Percentiles rank a stretch among this genome's conserved stretches.
These are phyloP conservation scores for Gryon sp. DNA, from an alignment of 1,140 invertebrate genomes.

Conservation along the genomic window DNA sequence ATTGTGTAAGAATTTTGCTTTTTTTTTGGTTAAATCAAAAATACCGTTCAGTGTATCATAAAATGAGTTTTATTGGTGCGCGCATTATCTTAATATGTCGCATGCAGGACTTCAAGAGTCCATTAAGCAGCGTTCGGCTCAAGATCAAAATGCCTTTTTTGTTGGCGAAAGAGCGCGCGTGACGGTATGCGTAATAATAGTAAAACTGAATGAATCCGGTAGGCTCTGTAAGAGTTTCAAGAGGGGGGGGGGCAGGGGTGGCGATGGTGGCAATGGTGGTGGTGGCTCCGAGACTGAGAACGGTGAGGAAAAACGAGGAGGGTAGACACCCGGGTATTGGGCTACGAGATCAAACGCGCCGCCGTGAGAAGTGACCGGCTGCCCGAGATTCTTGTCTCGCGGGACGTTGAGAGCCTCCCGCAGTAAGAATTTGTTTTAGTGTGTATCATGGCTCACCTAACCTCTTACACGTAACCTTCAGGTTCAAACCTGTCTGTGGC, in stretches of 20 bases:
- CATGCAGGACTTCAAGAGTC: slow-evolving; percentile 47
- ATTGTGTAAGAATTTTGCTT: slow-evolving; percentile 12
- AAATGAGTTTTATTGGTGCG: slow-evolving; percentile 52
- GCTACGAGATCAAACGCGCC: slow-evolving; percentile 67
- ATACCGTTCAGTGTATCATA: slow-evolving; percentile 18
- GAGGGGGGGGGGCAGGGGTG: too few relatives aligned
- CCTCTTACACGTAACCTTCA: slow-evolving; percentile 64
- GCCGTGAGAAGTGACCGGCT: slow-evolving; percentile 72
- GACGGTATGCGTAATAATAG: slow-evolving; percentile 69
- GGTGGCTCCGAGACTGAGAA: slow-evolving; percentile 35
- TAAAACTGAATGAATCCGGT: slow-evolving; percentile 69
- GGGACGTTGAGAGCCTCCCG: slow-evolving; percentile 67
- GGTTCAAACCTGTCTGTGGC: slow-evolving; percentile 52
- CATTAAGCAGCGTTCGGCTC: slow-evolving; percentile 57
- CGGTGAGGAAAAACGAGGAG: slow-evolving; percentile 60
- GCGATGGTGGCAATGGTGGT: too few relatives aligned
- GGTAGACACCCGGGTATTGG: slow-evolving; percentile 61
- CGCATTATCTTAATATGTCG: slow-evolving; percentile 50
- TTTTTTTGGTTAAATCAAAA: too few relatives aligned
- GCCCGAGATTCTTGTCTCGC: slow-evolving; percentile 72
- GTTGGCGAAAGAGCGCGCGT: slow-evolving; percentile 54
- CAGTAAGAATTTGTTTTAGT: slow-evolving; percentile 71
- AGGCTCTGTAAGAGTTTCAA: slow-evolving; percentile 42
- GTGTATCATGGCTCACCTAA: slow-evolving; percentile 62
- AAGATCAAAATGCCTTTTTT: slow-evolving; percentile 57